Conservation (phyloP, 2,113 vertebrate genomes). For the Scomber scombrus region DNA sequence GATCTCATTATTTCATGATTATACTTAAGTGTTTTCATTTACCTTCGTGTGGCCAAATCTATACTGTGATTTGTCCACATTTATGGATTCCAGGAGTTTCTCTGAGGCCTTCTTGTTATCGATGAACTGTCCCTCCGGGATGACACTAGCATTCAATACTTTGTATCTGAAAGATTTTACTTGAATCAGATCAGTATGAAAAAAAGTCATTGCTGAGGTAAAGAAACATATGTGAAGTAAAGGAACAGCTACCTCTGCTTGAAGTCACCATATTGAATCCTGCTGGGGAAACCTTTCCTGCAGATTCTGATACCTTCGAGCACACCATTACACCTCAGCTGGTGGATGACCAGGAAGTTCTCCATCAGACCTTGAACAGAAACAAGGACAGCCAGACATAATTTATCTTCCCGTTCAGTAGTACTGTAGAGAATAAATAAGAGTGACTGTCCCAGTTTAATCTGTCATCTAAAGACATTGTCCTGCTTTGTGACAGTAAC, state of each 20-base stretch:
- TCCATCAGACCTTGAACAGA: slow-evolving; percentile 89
- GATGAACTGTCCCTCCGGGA: slow-evolving; percentile 90
- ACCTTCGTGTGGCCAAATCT: slow-evolving; percentile 94
- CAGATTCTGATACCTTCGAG: slow-evolving; percentile 94
- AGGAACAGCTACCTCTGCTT: slow-evolving; percentile 87
- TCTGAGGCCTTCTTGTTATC: slow-evolving; percentile 93
- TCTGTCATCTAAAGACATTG: too few relatives aligned
- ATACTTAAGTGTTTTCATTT: not conserved
- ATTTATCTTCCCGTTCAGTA: not conserved
- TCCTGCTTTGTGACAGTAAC: too few relatives aligned
- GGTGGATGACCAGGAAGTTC: slow-evolving; percentile 93
- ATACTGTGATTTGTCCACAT: slow-evolving; percentile 91
- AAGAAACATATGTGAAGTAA: too few relatives aligned
- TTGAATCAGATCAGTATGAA: slow-evolving; percentile 4
- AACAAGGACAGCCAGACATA: not conserved
- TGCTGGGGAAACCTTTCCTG: slow-evolving; percentile 95
- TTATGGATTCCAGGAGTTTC: slow-evolving; percentile 89
- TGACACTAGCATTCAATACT: slow-evolving; percentile 87
- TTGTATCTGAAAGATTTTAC: slow-evolving; percentile 70
- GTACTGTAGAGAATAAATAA: too few relatives aligned
- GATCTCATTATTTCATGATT: not conserved
- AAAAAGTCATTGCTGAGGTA: too few relatives aligned
- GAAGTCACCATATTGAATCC: slow-evolving; percentile 93
- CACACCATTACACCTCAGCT: slow-evolving; percentile 92
- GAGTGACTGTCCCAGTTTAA: too few relatives aligned